Percentiles rank a stretch among this genome's conserved stretches.
Conservation (phyloP, 2,888 invertebrate genomes). For the Archips crataeganus region DNA sequence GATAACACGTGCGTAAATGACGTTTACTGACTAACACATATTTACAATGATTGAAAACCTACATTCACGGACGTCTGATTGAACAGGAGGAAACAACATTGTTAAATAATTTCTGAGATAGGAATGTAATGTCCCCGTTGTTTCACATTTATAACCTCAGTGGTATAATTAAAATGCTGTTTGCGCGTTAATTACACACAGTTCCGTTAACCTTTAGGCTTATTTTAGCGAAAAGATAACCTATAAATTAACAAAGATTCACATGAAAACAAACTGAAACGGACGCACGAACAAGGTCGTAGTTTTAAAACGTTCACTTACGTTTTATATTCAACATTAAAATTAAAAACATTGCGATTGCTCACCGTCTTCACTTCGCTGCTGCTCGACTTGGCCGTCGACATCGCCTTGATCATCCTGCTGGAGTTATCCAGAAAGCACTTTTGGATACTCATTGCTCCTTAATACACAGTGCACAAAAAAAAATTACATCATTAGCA, state of each 20-base stretch:
- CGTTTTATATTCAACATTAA: conserved; percentile 6
- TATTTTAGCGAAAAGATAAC: conserved; percentile 46
- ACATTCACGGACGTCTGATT: conserved; percentile 16
- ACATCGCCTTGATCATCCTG: conserved; percentile 84
- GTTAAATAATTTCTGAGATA: conserved; percentile 9
- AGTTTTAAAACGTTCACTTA: conserved; percentile 38
- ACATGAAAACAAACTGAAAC: conserved; percentile 34
- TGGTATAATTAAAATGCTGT: conserved; percentile 21
- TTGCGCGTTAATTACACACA: conserved; percentile 26
- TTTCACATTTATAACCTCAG: conserved; percentile 14
- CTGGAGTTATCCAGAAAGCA: conserved; percentile 83
- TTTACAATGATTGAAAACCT: conserved; percentile 19
- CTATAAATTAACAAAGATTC: conserved; percentile 42
- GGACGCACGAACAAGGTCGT: conserved; percentile 31
- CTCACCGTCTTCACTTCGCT: conserved; percentile 80
- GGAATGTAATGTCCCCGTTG: conserved; percentile 6
- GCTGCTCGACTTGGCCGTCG: conserved; percentile 74
- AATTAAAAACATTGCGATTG: conserved; percentile 38
- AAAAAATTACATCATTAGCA: conserved; percentile 75
- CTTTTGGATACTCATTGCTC: conserved; percentile 83
- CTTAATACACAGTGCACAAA: conserved; percentile 64
- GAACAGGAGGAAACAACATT: conserved; percentile 20
- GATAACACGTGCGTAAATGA: conserved; percentile 39
- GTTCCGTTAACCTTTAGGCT: conserved; percentile 35
- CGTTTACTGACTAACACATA: conserved; percentile 14